Evolutionary conservation across 1,140 invertebrate genomes (phyloP), one percentile per base, ranked within the genome.

Genomic region (Hycleus cichorii): DNA sequence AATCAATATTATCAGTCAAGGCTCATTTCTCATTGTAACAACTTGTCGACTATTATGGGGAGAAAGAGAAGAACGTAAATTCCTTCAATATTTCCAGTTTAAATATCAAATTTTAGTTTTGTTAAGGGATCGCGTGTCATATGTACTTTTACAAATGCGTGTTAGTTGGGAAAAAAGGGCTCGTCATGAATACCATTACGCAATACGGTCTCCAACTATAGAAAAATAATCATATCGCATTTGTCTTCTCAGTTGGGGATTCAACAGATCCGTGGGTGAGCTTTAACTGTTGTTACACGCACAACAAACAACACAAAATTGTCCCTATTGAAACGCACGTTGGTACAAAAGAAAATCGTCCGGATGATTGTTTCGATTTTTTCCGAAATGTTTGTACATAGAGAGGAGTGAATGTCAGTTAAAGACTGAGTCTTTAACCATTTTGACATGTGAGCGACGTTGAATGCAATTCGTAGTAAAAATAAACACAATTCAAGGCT

Each of bases 171-270:
- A 18, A 18, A 32, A 52, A 50, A 43, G 50, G 51, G 51, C 43
- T 53, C 51, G 51, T 53, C 51, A 52, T 44, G 49, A 45, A 53
- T 46, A 46, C 27, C 51, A 46, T 46, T 32, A 53, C 43, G 46
- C 46, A 46, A 53, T 53, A 42, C 51, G 25, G 24, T 44, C 42
- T 53, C 46, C 27, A 45, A 45, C 24, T 27, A 38, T 24, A 46
- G 46, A 53, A 53, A 53, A 53, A 45, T 9, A 27, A 53, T 44
- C 5, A 52, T 52, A 52, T 52, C 50, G 50, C 50, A 52, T 45
- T 53, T 53, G 51, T 53, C 40, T 53, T 45, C 51, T 46, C 51
- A 53, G 51, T 45, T 53, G 51, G 51, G 51, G 42, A 53, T 53
- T 53, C 42, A 46, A 26, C 50, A 25, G 51, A 46, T 53, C 51